Conservation (phyloP, 2,888 invertebrate species). For the Phania funesta region DNA sequence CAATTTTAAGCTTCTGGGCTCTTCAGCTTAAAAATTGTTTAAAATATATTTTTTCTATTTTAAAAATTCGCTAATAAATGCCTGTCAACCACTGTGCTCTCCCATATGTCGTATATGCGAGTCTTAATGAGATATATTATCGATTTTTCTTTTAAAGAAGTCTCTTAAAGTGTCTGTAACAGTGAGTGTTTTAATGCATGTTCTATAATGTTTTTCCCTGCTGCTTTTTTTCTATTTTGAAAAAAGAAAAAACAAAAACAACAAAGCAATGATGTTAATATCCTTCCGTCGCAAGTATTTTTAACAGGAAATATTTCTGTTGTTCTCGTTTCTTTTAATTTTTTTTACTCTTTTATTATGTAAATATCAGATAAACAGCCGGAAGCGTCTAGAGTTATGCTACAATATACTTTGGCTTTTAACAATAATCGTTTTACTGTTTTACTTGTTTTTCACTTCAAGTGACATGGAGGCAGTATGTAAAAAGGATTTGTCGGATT, state of each 20-base stretch:
- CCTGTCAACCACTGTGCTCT: background rate
- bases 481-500: slow-evolving; percentile 33
- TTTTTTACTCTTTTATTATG: slow-evolving; percentile 74
- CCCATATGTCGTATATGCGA: background rate
- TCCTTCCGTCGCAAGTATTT: slow-evolving; percentile 65
- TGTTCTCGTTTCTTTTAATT: slow-evolving; percentile 24
- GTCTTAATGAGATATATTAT: background rate
- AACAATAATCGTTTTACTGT: background rate
- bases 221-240: background rate
- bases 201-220: slow-evolving; percentile 31
- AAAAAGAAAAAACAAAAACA: background rate
- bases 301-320: slow-evolving; percentile 47
- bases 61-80: too few relatives aligned
- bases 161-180: slow-evolving; percentile 1
- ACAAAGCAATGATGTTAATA: slow-evolving; percentile 53
- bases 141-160: background rate
- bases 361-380: slow-evolving; percentile 78
- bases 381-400: slow-evolving; percentile 70
- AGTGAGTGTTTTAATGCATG: slow-evolving; percentile 55
- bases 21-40: too few relatives aligned
- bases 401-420: slow-evolving; percentile 45
- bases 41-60: too few relatives aligned
- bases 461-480: background rate
- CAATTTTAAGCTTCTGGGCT: too few relatives aligned
- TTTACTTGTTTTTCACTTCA: background rate